These are phyloP conservation scores for Ormyrus pomaceus DNA, from an alignment of 2,888 invertebrate genomes.

Conservation along the genomic window DNA sequence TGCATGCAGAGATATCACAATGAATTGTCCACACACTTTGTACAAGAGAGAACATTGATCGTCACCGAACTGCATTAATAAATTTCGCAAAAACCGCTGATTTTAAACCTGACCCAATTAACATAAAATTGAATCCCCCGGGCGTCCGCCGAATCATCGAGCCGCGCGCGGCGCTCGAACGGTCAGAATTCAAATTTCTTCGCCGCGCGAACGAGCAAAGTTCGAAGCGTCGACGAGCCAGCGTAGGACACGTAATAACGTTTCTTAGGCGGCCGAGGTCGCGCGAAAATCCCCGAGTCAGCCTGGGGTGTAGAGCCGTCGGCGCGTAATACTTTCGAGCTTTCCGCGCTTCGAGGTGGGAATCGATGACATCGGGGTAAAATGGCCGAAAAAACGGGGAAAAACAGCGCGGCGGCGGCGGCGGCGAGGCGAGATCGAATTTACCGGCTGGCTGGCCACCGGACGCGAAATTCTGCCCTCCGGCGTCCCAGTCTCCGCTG, in stretches of 20 bases:
- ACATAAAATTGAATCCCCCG: too few species aligned
- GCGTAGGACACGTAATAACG: conserved; percentile 42
- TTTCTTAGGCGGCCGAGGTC: conserved; percentile 32
- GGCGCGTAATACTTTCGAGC: background rate
- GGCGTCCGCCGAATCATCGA: too few species aligned
- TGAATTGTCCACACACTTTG: too few species aligned
- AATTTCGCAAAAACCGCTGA: too few species aligned
- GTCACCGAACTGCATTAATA: too few species aligned
- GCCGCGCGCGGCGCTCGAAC: too few species aligned
- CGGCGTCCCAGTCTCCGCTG: conserved; percentile 17
- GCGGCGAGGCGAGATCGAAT: conserved; percentile 63
- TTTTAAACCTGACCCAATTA: too few species aligned
- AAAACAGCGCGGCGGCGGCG: conserved; percentile 59
- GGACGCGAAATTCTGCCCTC: conserved; percentile 61
- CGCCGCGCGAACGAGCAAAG: too few species aligned
- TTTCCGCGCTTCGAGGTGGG: background rate
- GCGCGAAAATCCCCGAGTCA: conserved; percentile 34
- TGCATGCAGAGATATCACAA: too few species aligned
- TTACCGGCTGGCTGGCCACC: conserved; percentile 67
- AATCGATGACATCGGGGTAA: conserved; percentile 21
- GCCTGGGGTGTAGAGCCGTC: conserved; percentile 4
- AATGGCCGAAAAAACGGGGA: background rate
- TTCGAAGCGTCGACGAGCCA: conserved; percentile 14
- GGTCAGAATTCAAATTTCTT: too few species aligned
- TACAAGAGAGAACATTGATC: too few species aligned